Evolutionary conservation across 2,888 invertebrate species (phyloP), one percentile per base, ranked within the genome.

Genomic region (Hypena proboscidalis): DNA sequence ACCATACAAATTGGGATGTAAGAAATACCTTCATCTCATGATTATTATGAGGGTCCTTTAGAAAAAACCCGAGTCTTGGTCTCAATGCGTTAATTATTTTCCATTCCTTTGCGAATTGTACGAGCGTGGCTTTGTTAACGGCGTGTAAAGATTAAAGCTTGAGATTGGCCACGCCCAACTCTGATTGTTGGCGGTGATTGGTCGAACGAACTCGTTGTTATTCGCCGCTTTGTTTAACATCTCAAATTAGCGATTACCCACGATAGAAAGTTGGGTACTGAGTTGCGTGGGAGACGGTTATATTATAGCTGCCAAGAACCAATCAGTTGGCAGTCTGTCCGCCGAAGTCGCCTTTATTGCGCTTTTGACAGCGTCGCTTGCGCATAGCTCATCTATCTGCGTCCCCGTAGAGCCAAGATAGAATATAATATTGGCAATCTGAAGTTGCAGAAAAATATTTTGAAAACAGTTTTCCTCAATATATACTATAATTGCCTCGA

Each of bases 71-170:
- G 32, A 36, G 58, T 53, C 64, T 71, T 58, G 64, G 69, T 69
- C 72, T 80, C 72, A 77, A 77, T 78, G 74, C 74, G 73, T 77
- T 83, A 82, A 82, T 85, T 77, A 77, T 83, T 80, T 79, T 80
- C 77, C 70, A 66, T 82, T 83, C 73, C 68, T 71, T 78, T 70
- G 80, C 76, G 76, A 79, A 82, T 81, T 81, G 78, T 77, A 70
- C 64, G 63, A 68, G 75, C 74, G 70, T 70, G 72, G 78, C 80
- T 83, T 83, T 84, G 80, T 81, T 80, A 72, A 67, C 70, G 62
- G 65, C 67, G 71, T 76, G 77, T 74, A 65, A 76, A 80, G 74
- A 76, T 81, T 78, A 77, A 73, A 78, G 74, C 73, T 70, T 57
- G 67, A 76, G 67, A 78, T 77, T 73, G 69, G 79, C 85, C 79